Evolutionary conservation across 2,888 invertebrate genomes (phyloP), one percentile per base, ranked within the genome.

Genomic region (Hyalella azteca): DNA sequence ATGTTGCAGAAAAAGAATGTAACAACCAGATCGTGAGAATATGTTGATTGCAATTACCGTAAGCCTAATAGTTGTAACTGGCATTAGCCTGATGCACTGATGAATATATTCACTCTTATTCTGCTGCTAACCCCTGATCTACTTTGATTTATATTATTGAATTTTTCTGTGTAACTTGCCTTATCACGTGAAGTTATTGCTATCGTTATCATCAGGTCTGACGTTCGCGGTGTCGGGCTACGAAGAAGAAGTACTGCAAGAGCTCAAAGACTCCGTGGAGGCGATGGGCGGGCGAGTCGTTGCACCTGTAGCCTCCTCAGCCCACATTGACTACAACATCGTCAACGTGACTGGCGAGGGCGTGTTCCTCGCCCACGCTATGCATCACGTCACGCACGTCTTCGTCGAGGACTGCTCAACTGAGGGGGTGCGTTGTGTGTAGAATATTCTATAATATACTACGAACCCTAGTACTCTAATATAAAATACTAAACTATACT

Each of bases 351-450:
- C 87, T 66, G 89, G 90, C 0, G 89, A 89, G 3, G 87, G 89
- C 29, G 84, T 90, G 0, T 89, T 89, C 0, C 87, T 88, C 73
- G 85, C 86, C 32, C 88, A 89, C 0, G 92, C 91, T 1, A 87
- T 88, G 0, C 91, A 93, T 86, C 88, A 92, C 0, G 91, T 94
- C 79, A 93, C 93, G 1, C 91, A 92, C 85, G 90, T 92, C 81
- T 95, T 92, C 91, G 88, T 95, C 92, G 91, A 91, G 87, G 93
- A 93, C 86, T 93, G 93, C 85, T 88, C 91, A 22, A 90, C 90
- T 49, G 89, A 90, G 13, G 49, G 82, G 78, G 83, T 84, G 22
- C 15, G 59, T 48, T 22, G 29, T 3, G 36, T 22, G 1, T 4
- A 59, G 11, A 2, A 59, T 3, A 0, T 11, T 66, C 22, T n/a